Conservation (phyloP, 2,888 invertebrate genomes). For the Palloptera scutellata region DNA sequence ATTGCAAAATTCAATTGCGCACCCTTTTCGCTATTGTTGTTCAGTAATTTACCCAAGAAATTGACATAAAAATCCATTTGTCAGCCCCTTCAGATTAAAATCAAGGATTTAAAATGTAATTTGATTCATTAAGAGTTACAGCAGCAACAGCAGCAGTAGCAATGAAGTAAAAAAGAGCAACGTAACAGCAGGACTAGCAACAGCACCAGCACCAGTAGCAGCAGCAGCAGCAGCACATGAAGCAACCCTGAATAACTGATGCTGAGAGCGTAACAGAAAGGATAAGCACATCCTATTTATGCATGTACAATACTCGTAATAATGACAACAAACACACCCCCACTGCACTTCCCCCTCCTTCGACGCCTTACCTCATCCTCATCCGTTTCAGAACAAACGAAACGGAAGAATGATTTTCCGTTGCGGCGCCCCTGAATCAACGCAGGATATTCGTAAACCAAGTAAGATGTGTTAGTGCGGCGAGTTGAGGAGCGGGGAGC, state of each 20-base stretch:
- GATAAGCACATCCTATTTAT: constrained; percentile 25
- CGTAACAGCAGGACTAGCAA: constrained; percentile 26
- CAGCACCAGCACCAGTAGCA: constrained; percentile 31
- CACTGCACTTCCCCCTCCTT: neutral
- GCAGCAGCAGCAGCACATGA: constrained; percentile 23
- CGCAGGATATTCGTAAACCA: neutral
- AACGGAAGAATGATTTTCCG: constrained; percentile 56
- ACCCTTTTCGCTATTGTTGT: constrained; percentile 38
- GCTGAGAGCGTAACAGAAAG: constrained; percentile 39
- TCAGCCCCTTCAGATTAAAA: constrained; percentile 61
- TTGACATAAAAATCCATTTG: constrained; percentile 63
- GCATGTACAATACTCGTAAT: constrained; percentile 48
- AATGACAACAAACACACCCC: constrained; percentile 60
- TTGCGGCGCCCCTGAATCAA: constrained; percentile 19
- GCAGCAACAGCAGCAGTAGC: constrained; percentile 8
- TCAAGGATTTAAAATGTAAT: constrained; percentile 63
- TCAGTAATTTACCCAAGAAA: constrained; percentile 49
- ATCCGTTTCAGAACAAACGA: constrained; percentile 24
- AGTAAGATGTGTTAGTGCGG: neutral
- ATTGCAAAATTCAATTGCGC: constrained; percentile 59
- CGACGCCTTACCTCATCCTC: no score
- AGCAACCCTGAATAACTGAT: constrained; percentile 32
- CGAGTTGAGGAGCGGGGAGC: no score
- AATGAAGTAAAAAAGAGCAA: constrained; percentile 38
- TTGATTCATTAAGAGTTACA: constrained; percentile 53